Evolutionary conservation across 2,113 vertebrate genomes (phyloP), one percentile per base, ranked within the genome.

Genomic region (Rhinolophus sinicus): DNA sequence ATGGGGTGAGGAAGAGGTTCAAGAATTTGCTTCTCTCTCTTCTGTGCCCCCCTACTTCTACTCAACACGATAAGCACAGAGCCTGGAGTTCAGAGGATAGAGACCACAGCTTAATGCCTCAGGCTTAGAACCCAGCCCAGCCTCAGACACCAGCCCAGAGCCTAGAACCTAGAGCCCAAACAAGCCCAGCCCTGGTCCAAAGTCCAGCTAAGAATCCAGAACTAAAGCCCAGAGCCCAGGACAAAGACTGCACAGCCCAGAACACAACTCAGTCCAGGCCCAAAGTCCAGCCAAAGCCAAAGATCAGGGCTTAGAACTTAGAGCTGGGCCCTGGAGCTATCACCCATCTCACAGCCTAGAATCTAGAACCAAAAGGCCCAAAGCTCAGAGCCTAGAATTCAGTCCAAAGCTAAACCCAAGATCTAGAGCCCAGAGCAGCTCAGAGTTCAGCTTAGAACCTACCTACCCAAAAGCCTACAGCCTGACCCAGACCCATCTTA

Each of bases 151-250:
- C 21, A 92, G 8, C 50, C n/a, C 62, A 85, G 50, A 54, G 8
- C 8, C 58, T 96, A 84, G 93, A 95, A 94, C 44, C 18, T 16
- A 73, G 38, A 95, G 18, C 64, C 81, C 35, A 96, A 65, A 58
- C 47, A 64, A 87, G 70, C 5, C 64, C 40, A 84, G 24, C 21
- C 40, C 12, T 58, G 52, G 30, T 90, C 50, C 58, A 93, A 94
- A 92, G 72, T 85, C 77, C 81, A 82, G n/a, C 22, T 82, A 18
- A 28, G 54, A 94, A 88, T 54, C 8, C 28, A 93, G 38, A 94
- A 52, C 54, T 40, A n/a, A 83, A 67, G 16, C 44, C 33, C 33
- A 81, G 69, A 97, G 30, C 54, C 56, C 15, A 80, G 76, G 75
- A 56, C n/a, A 35, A 35, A 90, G 30, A 60, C 44, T 28, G 2